phyloP scores from a whole-genome alignment of 1,140 invertebrate genomes.

The Camponotus vicinus region DNA sequence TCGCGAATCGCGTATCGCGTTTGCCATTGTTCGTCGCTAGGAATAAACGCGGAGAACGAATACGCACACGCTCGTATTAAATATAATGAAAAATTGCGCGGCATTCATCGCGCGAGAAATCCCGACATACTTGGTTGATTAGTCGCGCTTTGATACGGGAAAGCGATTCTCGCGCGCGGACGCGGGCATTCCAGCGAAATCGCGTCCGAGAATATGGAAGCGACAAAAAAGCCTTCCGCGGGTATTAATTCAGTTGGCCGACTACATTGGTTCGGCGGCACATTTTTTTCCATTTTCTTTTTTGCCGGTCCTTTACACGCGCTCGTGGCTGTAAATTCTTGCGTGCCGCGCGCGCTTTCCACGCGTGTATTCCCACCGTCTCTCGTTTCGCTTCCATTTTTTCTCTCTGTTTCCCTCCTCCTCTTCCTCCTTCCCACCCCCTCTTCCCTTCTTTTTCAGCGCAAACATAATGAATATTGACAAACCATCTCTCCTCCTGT shows the following conservation, averaged over 20 bases:
- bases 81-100: slow-evolving; percentile 60
- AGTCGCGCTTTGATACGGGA: slow-evolving; percentile 55
- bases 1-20: slow-evolving; percentile 6
- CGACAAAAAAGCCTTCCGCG: slow-evolving; percentile 68
- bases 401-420: background rate
- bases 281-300: slow-evolving; percentile 49
- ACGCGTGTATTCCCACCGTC: slow-evolving; percentile 49
- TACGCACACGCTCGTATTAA: slow-evolving; percentile 28
- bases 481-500: slow-evolving; percentile 67
- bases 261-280: slow-evolving; percentile 66
- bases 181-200: slow-evolving; percentile 50
- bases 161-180: background rate
- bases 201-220: slow-evolving; percentile 63
- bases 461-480: slow-evolving; percentile 80
- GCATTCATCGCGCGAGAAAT: slow-evolving; percentile 42
- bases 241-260: slow-evolving; percentile 72
- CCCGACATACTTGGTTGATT: slow-evolving; percentile 49
- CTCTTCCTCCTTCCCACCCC: too few species aligned
- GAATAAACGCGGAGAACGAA: slow-evolving; percentile 25
- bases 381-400: slow-evolving; percentile 59
- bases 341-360: slow-evolving; percentile 49
- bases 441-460: slow-evolving; percentile 60
- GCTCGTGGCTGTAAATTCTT: slow-evolving; percentile 69
- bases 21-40: slow-evolving; percentile 35
- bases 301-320: slow-evolving; percentile 53